Conservation (phyloP, 2,113 vertebrate genomes). For the Python bivittatus region DNA sequence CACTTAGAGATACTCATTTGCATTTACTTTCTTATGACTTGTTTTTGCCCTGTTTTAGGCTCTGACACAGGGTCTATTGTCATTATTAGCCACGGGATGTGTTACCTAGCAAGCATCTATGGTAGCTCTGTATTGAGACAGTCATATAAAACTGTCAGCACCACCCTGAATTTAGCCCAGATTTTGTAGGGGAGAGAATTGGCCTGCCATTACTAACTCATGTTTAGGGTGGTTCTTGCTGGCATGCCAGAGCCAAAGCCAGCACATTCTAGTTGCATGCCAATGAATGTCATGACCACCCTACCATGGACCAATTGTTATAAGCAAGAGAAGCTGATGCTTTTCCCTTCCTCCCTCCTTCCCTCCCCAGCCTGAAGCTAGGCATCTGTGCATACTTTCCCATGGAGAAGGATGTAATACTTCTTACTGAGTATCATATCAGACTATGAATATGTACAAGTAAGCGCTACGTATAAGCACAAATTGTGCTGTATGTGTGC, state of each 20-base stretch:
- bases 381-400: not conserved
- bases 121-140: not conserved
- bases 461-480: not conserved
- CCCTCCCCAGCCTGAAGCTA: not conserved
- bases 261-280: not conserved
- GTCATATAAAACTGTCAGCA: not conserved
- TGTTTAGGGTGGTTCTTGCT: not conserved
- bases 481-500: not conserved
- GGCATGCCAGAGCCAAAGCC: not conserved
- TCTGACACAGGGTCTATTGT: not conserved
- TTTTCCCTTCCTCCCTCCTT: not conserved
- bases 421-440: not conserved
- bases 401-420: not conserved
- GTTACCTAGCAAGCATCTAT: not conserved
- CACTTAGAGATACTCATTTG: not conserved
- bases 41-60: not conserved
- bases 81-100: not conserved
- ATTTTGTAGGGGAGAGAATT: not conserved
- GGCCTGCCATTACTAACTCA: not conserved
- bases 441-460: not conserved
- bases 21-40: not conserved
- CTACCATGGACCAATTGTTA: not conserved
- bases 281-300: not conserved
- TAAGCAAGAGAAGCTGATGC: not conserved
- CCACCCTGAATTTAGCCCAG: not conserved